phyloP scores from a whole-genome alignment of 2,888 invertebrate species.

The Patella ulyssiponensis region DNA sequence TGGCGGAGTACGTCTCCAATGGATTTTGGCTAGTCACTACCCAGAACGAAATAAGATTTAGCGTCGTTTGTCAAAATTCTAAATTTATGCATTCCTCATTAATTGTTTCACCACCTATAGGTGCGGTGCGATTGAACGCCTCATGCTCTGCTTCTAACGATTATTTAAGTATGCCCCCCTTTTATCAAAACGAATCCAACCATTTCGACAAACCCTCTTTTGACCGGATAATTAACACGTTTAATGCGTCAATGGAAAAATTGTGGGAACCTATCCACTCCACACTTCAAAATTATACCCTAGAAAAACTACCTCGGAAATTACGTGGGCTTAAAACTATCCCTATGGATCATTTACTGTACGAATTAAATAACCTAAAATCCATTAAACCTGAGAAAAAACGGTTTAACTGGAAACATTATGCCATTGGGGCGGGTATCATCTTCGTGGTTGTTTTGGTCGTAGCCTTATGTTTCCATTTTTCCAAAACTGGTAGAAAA shows the following conservation, averaged over 20 bases:
- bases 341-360: neutral
- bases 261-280: neutral
- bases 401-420: too few relatives aligned
- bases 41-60: neutral
- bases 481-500: too few relatives aligned
- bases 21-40: neutral
- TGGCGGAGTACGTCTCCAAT: too few relatives aligned
- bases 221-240: neutral
- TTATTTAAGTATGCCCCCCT: too few relatives aligned
- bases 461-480: too few relatives aligned
- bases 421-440: too few relatives aligned
- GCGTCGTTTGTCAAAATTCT: too few relatives aligned
- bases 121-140: neutral
- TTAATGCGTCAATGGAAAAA: neutral
- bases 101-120: neutral
- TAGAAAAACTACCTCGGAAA: neutral
- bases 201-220: neutral
- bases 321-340: neutral
- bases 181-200: neutral
- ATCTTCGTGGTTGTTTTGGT: too few relatives aligned
- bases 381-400: neutral
- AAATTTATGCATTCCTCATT: neutral
- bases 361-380: neutral
- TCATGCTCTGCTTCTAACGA: constrained; percentile 8
- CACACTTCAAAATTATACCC: neutral